phyloP scores from a whole-genome alignment of 2,113 vertebrate genomes.

The Psittacara wagleri region DNA sequence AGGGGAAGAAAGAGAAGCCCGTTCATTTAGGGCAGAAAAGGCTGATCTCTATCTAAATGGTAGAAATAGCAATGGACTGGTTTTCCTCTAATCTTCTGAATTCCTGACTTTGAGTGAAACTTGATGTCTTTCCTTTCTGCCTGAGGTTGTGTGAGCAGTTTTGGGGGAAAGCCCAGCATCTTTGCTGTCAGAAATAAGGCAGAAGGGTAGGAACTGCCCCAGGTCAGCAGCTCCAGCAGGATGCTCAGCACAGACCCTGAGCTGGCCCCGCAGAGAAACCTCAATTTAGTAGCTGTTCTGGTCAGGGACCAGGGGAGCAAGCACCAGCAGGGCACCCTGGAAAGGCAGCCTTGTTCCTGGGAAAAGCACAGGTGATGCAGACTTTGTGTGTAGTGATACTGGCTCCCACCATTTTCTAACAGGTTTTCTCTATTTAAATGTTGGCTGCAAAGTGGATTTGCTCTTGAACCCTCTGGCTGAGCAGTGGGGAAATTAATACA shows the following conservation, averaged over 20 bases:
- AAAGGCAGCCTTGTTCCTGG: background rate
- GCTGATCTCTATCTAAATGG: background rate
- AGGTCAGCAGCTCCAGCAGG: rapidly evolving
- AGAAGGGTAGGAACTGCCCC: background rate
- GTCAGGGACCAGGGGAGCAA: background rate
- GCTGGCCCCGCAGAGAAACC: background rate
- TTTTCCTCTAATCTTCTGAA: background rate
- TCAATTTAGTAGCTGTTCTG: background rate
- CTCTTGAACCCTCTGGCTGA: background rate
- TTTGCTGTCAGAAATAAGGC: background rate
- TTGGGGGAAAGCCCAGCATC: background rate
- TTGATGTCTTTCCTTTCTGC: background rate
- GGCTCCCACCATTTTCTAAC: background rate
- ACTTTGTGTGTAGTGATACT: background rate
- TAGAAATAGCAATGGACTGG: background rate
- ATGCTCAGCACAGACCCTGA: background rate
- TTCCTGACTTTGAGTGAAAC: background rate
- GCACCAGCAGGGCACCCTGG: background rate
- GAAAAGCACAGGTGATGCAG: background rate
- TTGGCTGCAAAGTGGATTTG: background rate
- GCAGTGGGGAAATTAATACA: background rate
- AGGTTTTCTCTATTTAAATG: background rate
- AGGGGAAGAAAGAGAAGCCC: background rate
- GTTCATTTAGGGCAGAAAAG: background rate
- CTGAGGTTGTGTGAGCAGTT: background rate